phyloP scores from a whole-genome alignment of 2,888 invertebrate genomes.

The Lochmaea crataegi region DNA sequence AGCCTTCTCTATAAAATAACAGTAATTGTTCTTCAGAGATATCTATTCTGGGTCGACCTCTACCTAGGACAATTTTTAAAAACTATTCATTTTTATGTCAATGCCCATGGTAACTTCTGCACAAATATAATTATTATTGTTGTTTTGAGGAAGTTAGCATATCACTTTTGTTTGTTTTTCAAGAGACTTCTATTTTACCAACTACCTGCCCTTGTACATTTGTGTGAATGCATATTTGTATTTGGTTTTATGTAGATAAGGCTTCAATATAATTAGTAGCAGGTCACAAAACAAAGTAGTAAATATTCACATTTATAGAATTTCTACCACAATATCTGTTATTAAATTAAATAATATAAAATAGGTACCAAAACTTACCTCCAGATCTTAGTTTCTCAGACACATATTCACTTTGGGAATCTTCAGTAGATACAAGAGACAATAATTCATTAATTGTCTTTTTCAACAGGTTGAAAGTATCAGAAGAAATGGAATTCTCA shows the following conservation, averaged over 20 bases:
- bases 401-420: slow-evolving; percentile 16
- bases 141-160: no score
- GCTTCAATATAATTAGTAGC: no score
- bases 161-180: not conserved
- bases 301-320: not conserved
- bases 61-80: slow-evolving; percentile 3
- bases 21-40: slow-evolving; percentile 14
- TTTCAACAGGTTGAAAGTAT: not conserved
- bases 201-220: no score
- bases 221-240: not conserved
- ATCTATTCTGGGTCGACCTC: slow-evolving; percentile 13
- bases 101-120: not conserved
- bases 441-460: not conserved
- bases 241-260: not conserved
- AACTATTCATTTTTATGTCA: not conserved
- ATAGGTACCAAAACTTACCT: slow-evolving; percentile 10
- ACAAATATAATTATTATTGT: no score
- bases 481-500: no score
- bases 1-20: no score
- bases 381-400: slow-evolving; percentile 14
- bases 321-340: not conserved
- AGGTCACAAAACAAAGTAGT: no score
- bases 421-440: not conserved
- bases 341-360: slow-evolving; percentile 11
- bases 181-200: no score